Evolutionary conservation across 2,797 vertebrate genomes (phyloP).

Genomic region (Phataginus tetradactyla): DNA sequence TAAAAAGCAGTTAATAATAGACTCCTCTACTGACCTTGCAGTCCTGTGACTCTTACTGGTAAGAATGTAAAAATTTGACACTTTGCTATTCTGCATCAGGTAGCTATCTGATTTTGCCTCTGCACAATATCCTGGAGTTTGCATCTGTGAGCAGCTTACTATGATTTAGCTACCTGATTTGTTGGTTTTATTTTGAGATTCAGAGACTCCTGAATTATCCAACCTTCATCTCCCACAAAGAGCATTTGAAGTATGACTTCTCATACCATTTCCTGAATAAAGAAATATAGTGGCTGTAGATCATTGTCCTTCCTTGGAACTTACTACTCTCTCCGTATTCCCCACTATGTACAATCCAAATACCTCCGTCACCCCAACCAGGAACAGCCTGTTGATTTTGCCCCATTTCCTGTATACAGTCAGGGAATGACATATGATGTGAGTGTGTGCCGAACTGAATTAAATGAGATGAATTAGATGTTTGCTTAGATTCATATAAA

Average conservation of each 20-base stretch:
- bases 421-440: not conserved
- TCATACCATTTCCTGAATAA: not conserved
- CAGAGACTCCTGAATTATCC: not conserved
- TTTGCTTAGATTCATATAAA: not conserved
- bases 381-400: not conserved
- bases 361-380: too few relatives aligned
- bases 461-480: not conserved
- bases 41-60: not conserved
- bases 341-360: not conserved
- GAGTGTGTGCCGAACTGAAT: not conserved
- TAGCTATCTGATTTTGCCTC: not conserved
- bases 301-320: not conserved
- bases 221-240: not conserved
- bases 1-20: not conserved
- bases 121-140: not conserved
- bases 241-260: not conserved
- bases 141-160: not conserved
- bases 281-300: not conserved
- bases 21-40: not conserved
- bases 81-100: not conserved
- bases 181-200: not conserved
- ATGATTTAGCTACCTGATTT: not conserved
- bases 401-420: not conserved
- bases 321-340: not conserved
- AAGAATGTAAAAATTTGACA: not conserved